Percentiles rank a stretch among this genome's conserved stretches.
phyloP scores from a whole-genome alignment of 2,888 invertebrate species.

The Pseudolycoriella hygida region DNA sequence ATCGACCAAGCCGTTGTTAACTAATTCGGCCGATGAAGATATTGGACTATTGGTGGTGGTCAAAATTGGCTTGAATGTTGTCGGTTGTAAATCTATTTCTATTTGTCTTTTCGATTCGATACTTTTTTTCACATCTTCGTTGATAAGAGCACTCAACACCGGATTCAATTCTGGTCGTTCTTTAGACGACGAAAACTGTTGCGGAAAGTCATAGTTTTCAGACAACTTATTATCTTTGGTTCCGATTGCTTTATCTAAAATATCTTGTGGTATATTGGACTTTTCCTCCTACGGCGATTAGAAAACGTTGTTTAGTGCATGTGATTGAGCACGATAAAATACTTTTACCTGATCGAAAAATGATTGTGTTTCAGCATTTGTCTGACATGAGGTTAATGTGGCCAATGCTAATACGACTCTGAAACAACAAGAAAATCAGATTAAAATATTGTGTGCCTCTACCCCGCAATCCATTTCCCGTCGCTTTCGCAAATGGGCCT shows the following conservation, averaged over 20 bases:
- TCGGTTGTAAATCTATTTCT: constrained; percentile 32
- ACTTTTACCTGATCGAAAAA: no score
- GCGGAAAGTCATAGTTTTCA: constrained; percentile 1
- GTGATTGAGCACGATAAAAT: not conserved
- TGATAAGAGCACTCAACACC: constrained; percentile 28
- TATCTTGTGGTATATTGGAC: not conserved
- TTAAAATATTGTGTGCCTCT: no score
- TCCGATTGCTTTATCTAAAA: not conserved
- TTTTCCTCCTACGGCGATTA: not conserved
- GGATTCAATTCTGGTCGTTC: constrained; percentile 28
- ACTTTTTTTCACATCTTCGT: constrained; percentile 35
- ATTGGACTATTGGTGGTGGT: constrained; percentile 18
- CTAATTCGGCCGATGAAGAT: constrained; percentile 12
- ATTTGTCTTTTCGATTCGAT: constrained; percentile 30
- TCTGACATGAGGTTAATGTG: no score
- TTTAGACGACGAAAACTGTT: constrained; percentile 18
- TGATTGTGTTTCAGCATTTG: no score
- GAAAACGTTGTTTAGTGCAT: not conserved
- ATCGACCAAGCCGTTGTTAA: constrained; percentile 29
- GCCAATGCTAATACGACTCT: no score
- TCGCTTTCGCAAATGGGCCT: no score
- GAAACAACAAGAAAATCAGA: no score
- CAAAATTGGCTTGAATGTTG: constrained; percentile 37
- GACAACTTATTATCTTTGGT: not conserved
- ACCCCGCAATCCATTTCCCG: no score